These are phyloP conservation scores for Pholis gunnellus DNA, from an alignment of 2,113 vertebrate species.

Conservation along the genomic window DNA sequence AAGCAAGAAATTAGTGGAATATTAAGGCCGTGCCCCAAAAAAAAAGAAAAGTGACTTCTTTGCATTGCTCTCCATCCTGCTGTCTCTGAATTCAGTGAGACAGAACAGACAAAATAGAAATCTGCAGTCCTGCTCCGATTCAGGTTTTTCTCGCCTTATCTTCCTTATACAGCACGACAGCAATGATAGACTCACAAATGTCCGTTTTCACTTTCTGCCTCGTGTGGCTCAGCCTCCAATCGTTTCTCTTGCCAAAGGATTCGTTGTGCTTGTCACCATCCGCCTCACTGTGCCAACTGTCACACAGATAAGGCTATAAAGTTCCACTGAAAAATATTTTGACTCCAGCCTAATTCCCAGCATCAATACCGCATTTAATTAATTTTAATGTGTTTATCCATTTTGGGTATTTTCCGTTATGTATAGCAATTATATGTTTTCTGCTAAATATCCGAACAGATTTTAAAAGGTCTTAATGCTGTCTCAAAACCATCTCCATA, in stretches of 20 bases:
- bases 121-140: slow-evolving; percentile 36
- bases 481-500: neutral
- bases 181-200: slow-evolving; percentile 32
- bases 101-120: slow-evolving; percentile 7
- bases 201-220: slow-evolving; percentile 23
- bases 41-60: neutral
- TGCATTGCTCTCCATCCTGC: neutral
- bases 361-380: neutral
- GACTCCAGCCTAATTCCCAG: neutral
- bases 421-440: neutral
- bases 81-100: slow-evolving; percentile 19
- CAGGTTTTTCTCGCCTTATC: slow-evolving; percentile 34
- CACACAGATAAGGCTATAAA: slow-evolving; percentile 5
- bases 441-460: neutral
- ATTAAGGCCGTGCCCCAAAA: neutral
- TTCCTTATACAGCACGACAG: slow-evolving; percentile 27
- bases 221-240: slow-evolving; percentile 21
- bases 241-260: slow-evolving; percentile 40
- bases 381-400: neutral
- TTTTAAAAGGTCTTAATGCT: neutral
- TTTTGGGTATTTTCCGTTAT: neutral
- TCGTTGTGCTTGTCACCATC: slow-evolving; percentile 25
- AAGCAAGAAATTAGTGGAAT: neutral
- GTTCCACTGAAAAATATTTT: slow-evolving; percentile 1
- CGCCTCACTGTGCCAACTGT: slow-evolving; percentile 8